These are phyloP conservation scores for Phalanger gymnotis DNA, from an alignment of 2,797 vertebrate species.

Conservation along the genomic window DNA sequence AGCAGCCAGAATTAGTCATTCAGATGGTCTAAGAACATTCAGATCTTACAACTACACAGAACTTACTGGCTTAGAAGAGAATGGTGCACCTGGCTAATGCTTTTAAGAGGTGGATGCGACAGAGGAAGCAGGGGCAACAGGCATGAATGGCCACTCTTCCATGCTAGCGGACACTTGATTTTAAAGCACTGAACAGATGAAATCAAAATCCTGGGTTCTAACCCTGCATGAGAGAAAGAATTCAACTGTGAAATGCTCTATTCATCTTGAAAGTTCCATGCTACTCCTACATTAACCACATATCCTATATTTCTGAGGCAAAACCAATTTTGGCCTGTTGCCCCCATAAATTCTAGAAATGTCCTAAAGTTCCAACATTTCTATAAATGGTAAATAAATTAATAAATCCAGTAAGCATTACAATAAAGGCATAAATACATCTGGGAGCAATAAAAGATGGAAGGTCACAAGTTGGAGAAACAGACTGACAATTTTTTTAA, in stretches of 20 bases:
- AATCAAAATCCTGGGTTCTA: neutral
- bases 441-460: neutral
- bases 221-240: neutral
- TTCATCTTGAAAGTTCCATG: neutral
- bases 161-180: neutral
- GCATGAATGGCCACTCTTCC: neutral
- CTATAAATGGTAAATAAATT: neutral
- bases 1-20: neutral
- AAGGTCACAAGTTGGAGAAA: neutral
- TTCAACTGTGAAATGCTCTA: neutral
- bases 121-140: neutral
- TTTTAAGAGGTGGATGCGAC: slow-evolving; percentile 4
- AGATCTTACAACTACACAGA: neutral
- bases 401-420: neutral
- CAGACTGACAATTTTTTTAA: neutral
- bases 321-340: neutral
- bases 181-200: neutral
- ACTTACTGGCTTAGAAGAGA: slow-evolving; percentile 18
- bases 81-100: neutral
- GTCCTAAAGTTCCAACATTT: neutral
- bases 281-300: neutral
- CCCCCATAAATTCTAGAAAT: neutral
- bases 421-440: neutral
- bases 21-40: neutral
- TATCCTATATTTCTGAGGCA: neutral